These are phyloP conservation scores for Actinostola sp. DNA, from an alignment of 92 coral and sea anemone genomes.

Conservation along the genomic window DNA sequence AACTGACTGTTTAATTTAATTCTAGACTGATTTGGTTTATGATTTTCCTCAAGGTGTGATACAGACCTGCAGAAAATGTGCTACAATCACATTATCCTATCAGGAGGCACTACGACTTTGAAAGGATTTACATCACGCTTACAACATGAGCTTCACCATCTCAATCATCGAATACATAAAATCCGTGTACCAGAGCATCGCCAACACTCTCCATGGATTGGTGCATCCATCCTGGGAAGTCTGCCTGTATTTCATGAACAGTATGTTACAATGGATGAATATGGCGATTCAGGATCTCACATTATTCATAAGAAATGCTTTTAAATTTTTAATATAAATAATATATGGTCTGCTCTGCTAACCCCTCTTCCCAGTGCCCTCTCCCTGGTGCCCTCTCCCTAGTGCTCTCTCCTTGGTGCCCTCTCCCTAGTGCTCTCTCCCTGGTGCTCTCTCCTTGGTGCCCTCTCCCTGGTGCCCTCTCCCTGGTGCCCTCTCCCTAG, in stretches of 20 bases:
- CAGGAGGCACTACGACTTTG: slow-evolving; percentile 90
- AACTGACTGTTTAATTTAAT: too few relatives aligned
- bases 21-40: neutral
- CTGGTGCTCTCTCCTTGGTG: too few relatives aligned
- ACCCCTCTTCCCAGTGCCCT: too few relatives aligned
- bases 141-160: slow-evolving; percentile 67
- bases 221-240: slow-evolving; percentile 87
- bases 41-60: slow-evolving; percentile 61
- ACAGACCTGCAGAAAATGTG: slow-evolving; percentile 74
- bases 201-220: slow-evolving; percentile 86
- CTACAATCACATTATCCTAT: slow-evolving; percentile 68
- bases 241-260: slow-evolving; percentile 75
- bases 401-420: too few relatives aligned
- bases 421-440: too few relatives aligned
- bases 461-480: too few relatives aligned
- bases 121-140: slow-evolving; percentile 83
- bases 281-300: slow-evolving; percentile 82
- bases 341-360: too few relatives aligned
- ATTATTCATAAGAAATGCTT: slow-evolving; percentile 90
- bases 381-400: too few relatives aligned
- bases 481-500: too few relatives aligned
- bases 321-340: too few relatives aligned
- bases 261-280: slow-evolving; percentile 91
- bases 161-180: slow-evolving; percentile 69
- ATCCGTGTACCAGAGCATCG: slow-evolving; percentile 89